Evolutionary conservation across 2,797 vertebrate genomes (phyloP).

Genomic region (Tinamus major): DNA sequence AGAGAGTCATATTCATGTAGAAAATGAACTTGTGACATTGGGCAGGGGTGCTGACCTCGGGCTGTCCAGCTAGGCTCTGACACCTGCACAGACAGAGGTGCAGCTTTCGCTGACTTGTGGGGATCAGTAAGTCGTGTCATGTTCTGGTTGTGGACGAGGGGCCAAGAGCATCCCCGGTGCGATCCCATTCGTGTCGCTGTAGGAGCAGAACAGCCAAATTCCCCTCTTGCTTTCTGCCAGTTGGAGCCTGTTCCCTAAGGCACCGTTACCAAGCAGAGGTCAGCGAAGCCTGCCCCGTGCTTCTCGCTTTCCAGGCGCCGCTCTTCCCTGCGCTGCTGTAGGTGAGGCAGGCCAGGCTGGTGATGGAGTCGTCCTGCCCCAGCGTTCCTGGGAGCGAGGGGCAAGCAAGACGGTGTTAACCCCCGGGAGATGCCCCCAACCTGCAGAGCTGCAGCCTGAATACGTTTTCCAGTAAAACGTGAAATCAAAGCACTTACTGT

Average conservation of each 20-base stretch:
- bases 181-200: background rate
- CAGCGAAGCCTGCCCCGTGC: background rate
- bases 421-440: background rate
- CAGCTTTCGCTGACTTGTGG: background rate
- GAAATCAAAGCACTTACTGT: background rate
- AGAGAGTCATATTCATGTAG: conserved; percentile 3
- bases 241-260: background rate
- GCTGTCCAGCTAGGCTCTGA: background rate
- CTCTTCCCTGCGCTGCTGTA: background rate
- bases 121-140: background rate
- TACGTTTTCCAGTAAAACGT: background rate
- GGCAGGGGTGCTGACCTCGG: background rate
- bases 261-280: background rate
- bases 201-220: background rate
- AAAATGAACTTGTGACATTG: conserved; percentile 9
- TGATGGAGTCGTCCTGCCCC: background rate
- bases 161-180: background rate
- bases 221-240: background rate
- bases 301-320: background rate
- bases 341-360: background rate
- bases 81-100: background rate
- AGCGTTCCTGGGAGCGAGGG: background rate
- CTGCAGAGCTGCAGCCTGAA: background rate
- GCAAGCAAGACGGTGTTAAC: background rate
- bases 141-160: background rate